Evolutionary conservation across 2,113 vertebrate species (phyloP), one percentile per base, ranked within the genome.

Genomic region (Psilopogon haemacephalus): DNA sequence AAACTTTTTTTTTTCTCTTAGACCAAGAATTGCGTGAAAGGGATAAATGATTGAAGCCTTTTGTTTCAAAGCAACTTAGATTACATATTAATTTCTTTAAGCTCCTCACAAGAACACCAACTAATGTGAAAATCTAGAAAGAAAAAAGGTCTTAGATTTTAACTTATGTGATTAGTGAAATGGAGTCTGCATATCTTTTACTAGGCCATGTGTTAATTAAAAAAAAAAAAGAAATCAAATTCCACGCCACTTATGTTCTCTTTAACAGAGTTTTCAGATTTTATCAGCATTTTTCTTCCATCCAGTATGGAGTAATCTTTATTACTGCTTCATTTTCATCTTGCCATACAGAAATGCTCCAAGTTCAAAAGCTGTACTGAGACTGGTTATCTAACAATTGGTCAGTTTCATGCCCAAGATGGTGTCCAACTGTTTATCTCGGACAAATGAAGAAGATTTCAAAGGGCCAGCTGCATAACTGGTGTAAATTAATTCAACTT

Each of bases 191-290:
- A 1, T 58, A 58, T 44, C 62, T 91, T 52, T 71, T 83, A 32
- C 46, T 74, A 86, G 42, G 48, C 38, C 52, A 38, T 1, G 4
- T 59, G 30, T 64, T 91, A 40, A 72, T 59, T 28, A 30, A 52
- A 30, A 65, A 52, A 27, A 3, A 0, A 10, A n/a, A 3, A 0
- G n/a, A n/a, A 17, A n/a, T 1, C 1, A n/a, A 70, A 40, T 44
- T 86, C 59, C 50, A 8, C 48, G 40, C 58, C 55, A 38, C 9
- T 50, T 35, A 50, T 78, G 15, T 64, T 90, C 19, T 88, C 44
- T 76, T 68, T 16, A 86, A 24, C 18, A 15, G 21, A 89, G 13
- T 27, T 74, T 52, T n/a, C 32, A 74, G 33, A 59, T 75, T 75
- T 75, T 60, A 94, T 72, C 52, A 64, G 38, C 30, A 50, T 40